Evolutionary conservation across 1,140 invertebrate species (phyloP).

Genomic region (Anastrepha obliqua): DNA sequence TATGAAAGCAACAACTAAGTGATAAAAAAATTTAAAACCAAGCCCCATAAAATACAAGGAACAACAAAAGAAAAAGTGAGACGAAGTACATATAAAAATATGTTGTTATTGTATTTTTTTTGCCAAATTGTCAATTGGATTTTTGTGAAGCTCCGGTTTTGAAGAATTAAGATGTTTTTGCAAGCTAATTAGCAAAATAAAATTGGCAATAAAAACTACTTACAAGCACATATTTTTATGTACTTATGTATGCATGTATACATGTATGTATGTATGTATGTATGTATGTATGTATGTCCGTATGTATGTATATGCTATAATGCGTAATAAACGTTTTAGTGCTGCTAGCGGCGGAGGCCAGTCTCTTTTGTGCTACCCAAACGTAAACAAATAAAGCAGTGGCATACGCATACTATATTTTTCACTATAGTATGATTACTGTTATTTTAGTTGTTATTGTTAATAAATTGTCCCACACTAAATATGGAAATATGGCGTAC

Average conservation of each 20-base stretch:
- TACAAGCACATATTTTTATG: not conserved
- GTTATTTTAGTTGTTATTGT: not conserved
- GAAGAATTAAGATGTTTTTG: not conserved
- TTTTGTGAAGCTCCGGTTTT: too few relatives aligned
- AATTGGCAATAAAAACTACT: not conserved
- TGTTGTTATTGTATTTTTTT: too few relatives aligned
- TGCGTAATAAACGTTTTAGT: not conserved
- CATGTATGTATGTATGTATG: not conserved
- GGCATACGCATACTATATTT: not conserved
- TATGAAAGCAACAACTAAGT: not conserved
- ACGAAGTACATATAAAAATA: too few relatives aligned
- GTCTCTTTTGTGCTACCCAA: constrained; percentile 1
- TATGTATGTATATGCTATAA: not conserved
- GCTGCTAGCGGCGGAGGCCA: not conserved
- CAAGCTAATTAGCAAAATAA: not conserved
- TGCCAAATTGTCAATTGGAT: too few relatives aligned
- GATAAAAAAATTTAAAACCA: not conserved
- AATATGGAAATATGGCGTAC: not conserved
- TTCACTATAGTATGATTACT: not conserved
- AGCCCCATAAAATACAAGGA: not conserved
- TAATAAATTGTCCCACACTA: not conserved
- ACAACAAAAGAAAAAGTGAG: too few relatives aligned
- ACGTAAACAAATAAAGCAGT: not conserved
- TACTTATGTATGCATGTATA: not conserved
- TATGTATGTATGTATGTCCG: not conserved